Evolutionary conservation across 2,113 vertebrate species (phyloP).

Genomic region (Petrocephalus microphthalmus): DNA sequence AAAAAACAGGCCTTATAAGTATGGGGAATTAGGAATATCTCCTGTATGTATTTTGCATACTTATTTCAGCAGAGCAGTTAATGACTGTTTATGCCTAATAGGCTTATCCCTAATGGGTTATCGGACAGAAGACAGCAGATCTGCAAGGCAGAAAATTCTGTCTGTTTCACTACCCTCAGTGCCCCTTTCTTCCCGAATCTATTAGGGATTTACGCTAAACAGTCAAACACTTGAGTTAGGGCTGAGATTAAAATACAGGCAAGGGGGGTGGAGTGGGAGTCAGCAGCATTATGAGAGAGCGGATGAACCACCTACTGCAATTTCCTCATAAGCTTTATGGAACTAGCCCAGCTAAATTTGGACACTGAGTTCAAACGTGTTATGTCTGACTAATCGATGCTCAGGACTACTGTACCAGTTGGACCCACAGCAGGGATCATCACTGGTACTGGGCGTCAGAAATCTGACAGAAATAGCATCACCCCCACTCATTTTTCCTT

Average conservation of each 20-base stretch:
- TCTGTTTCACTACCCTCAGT: background rate
- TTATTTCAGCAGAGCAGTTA: conserved; percentile 15
- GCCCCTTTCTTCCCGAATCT: background rate
- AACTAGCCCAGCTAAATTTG: background rate
- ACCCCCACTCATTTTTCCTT: background rate
- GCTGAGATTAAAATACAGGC: background rate
- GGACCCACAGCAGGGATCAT: background rate
- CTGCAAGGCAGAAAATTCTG: conserved; percentile 14
- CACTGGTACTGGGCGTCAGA: too few species aligned
- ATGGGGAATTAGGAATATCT: background rate
- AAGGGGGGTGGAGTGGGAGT: background rate
- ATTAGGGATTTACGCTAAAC: conserved; percentile 19
- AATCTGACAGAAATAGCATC: background rate
- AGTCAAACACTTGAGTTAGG: conserved; percentile 10
- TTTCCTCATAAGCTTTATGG: background rate
- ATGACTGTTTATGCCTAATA: conserved; percentile 19
- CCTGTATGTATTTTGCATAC: conserved; percentile 12
- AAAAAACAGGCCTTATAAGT: background rate
- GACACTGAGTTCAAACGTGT: background rate
- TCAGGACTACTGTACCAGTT: background rate
- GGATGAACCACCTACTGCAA: background rate
- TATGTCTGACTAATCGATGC: background rate
- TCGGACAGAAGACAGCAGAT: conserved; percentile 15
- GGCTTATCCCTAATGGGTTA: conserved; percentile 20
- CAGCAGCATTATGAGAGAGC: background rate